Evolutionary conservation across 2,888 invertebrate species (phyloP).

Genomic region (Reticulitermes lucifugus): DNA sequence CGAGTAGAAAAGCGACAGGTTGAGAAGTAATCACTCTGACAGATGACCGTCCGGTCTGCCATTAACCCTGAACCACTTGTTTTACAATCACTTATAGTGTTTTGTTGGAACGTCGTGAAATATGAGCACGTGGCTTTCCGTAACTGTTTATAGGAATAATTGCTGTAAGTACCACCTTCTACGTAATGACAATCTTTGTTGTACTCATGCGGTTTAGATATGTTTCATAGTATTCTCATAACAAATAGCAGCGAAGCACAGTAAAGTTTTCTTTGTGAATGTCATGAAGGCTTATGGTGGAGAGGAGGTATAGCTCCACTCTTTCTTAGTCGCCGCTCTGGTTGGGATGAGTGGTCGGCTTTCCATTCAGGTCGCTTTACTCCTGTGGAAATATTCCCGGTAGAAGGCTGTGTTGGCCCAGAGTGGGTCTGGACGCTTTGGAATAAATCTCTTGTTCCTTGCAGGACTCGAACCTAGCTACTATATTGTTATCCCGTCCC

Average conservation of each 20-base stretch:
- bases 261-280: background rate
- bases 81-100: no score
- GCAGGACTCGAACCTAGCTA: background rate
- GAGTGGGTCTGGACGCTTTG: background rate
- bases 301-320: background rate
- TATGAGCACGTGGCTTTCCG: no score
- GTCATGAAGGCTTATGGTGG: background rate
- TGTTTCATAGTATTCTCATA: no score
- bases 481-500: no score
- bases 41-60: background rate
- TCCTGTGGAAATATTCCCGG: background rate
- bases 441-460: background rate
- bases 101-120: no score
- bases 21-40: conserved; percentile 6
- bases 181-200: no score
- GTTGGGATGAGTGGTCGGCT: background rate
- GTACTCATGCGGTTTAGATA: no score
- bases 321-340: background rate
- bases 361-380: background rate
- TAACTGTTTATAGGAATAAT: no score
- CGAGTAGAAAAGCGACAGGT: background rate
- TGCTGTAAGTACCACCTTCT: no score
- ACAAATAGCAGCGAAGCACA: no score
- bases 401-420: background rate
- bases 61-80: background rate